A percentile compares a stretch with the other conserved stretches of the same genome.
Evolutionary conservation across 2,113 vertebrate genomes (phyloP).

Genomic region (Saimiri boliviensis): DNA sequence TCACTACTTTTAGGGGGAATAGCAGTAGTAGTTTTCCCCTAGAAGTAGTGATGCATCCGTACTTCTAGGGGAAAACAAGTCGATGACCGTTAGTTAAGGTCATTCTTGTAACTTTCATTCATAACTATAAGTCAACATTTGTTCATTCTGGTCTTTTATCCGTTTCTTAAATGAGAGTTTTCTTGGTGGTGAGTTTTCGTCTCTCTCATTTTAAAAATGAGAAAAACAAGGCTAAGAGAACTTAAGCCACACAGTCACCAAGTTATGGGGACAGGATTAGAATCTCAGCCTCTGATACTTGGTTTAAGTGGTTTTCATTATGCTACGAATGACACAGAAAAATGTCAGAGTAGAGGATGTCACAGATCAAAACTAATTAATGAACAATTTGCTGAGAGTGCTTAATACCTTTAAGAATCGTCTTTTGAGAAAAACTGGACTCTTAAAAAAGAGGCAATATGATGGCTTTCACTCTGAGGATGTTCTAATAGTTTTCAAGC

Average conservation of each 20-base stretch:
- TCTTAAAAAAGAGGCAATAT: background rate
- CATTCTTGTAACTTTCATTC: background rate
- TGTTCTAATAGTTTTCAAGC: background rate
- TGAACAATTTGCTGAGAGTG: background rate
- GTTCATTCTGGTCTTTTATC: background rate
- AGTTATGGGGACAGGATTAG: background rate
- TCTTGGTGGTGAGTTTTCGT: background rate
- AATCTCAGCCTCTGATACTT: background rate
- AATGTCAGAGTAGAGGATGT: background rate
- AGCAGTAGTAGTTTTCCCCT: too few relatives aligned
- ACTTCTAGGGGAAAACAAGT: background rate
- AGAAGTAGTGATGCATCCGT: background rate
- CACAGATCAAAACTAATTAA: background rate
- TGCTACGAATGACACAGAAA: background rate
- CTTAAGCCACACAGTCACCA: background rate
- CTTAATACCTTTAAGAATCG: background rate
- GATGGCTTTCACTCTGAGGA: background rate
- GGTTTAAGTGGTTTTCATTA: background rate
- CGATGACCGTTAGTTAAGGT: background rate
- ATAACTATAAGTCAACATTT: background rate
- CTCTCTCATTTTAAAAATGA: background rate
- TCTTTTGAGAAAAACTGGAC: background rate
- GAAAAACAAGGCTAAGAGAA: background rate
- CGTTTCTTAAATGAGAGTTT: background rate
- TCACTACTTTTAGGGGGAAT: background rate